These are phyloP conservation scores for Ictidomys tridecemlineatus DNA, from an alignment of 2,113 vertebrate species.

Conservation along the genomic window DNA sequence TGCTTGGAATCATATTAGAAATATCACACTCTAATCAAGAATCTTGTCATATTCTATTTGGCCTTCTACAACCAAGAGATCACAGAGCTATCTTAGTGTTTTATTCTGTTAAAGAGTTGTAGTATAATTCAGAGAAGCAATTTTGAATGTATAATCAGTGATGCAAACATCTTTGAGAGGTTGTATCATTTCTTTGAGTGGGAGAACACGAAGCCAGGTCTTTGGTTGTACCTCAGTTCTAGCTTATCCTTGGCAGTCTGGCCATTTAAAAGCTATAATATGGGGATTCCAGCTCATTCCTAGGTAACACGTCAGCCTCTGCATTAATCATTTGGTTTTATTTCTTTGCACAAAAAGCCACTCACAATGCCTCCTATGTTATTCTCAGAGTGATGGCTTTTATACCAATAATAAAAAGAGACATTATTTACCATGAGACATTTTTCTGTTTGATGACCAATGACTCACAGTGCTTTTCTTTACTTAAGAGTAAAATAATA, in stretches of 20 bases:
- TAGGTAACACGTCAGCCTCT: conserved; percentile 32
- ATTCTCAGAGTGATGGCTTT: conserved; percentile 72
- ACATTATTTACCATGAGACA: conserved; percentile 53
- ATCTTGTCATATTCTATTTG: neutral
- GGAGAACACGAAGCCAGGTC: neutral
- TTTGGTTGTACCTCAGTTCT: conserved; percentile 15
- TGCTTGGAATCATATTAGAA: neutral
- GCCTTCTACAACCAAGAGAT: conserved; percentile 43
- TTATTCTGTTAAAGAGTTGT: conserved; percentile 7
- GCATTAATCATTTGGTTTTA: conserved; percentile 70
- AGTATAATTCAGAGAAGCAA: conserved; percentile 11
- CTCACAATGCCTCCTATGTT: conserved; percentile 39
- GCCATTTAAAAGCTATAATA: conserved; percentile 46
- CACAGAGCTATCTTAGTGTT: neutral
- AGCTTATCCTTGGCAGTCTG: neutral
- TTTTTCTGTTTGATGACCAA: conserved; percentile 75
- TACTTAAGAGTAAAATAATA: conserved; percentile 68
- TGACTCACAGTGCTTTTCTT: conserved; percentile 68
- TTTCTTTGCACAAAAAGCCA: conserved; percentile 57
- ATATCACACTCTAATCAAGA: neutral
- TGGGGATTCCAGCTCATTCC: conserved; percentile 51
- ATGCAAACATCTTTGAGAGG: neutral
- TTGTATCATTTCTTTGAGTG: neutral
- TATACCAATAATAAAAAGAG: conserved; percentile 71
- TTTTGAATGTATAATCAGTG: neutral